phyloP scores from a whole-genome alignment of 2,888 invertebrate genomes.

The Caenorhabditis afra region DNA sequence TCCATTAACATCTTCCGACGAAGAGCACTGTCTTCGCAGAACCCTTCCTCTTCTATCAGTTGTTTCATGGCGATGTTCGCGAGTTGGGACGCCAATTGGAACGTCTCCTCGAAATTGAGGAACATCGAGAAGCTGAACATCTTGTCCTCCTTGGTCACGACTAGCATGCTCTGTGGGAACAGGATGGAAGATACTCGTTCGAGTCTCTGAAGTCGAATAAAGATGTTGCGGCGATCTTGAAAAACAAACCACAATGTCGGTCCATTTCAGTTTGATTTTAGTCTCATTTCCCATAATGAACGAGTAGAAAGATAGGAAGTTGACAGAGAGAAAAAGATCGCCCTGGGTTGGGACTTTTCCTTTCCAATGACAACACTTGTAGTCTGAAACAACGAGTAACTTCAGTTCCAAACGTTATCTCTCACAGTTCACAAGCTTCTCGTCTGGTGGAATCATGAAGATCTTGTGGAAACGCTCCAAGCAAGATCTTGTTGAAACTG shows the following conservation, averaged over 20 bases:
- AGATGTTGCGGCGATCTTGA: no score
- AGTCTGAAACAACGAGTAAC: conserved; percentile 81
- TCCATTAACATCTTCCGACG: conserved; percentile 87
- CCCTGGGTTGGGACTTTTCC: conserved; percentile 95
- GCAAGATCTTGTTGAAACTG: conserved; percentile 81
- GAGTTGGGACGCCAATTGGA: conserved; percentile 92
- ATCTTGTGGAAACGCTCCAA: conserved; percentile 90
- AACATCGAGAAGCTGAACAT: conserved; percentile 92
- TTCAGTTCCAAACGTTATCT: conserved; percentile 76
- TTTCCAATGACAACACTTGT: conserved; percentile 90
- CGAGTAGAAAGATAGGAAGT: conserved; percentile 95
- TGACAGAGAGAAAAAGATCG: conserved; percentile 95
- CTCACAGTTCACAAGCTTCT: conserved; percentile 94
- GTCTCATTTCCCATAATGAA: conserved; percentile 93
- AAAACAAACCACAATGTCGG: conserved; percentile 86
- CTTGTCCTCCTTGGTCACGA: conserved; percentile 74
- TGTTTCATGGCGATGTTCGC: conserved; percentile 96
- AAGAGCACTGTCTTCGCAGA: conserved; percentile 91
- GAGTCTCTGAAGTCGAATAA: conserved; percentile 78
- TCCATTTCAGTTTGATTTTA: conserved; percentile 91
- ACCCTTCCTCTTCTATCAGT: conserved; percentile 92
- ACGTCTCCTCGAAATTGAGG: conserved; percentile 91
- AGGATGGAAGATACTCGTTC: conserved; percentile 76
- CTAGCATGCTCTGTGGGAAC: conserved; percentile 74
- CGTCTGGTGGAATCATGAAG: conserved; percentile 93